Conservation (phyloP, 2,888 invertebrate genomes). For the Morpho achilles region DNA sequence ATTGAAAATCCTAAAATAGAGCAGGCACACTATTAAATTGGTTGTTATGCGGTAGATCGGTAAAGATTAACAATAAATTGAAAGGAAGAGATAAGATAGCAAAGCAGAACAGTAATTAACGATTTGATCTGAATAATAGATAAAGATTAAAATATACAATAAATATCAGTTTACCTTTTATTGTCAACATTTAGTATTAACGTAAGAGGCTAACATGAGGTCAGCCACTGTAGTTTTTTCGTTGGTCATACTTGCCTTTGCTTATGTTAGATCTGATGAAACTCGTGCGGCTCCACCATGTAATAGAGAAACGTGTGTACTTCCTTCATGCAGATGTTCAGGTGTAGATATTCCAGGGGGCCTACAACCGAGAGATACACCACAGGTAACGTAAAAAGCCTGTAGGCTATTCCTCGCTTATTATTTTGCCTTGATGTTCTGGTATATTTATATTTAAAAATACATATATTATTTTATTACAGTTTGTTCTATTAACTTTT, state of each 20-base stretch:
- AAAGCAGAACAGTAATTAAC: slow-evolving; percentile 3
- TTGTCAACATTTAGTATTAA: neutral
- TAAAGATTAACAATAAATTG: too few species aligned
- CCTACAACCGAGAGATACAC: slow-evolving; percentile 47
- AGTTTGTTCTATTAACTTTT: slow-evolving; percentile 84
- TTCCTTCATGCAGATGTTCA: slow-evolving; percentile 69
- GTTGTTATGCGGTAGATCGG: too few species aligned
- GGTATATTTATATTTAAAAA: neutral
- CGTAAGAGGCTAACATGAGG: slow-evolving; percentile 23
- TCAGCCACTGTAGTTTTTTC: slow-evolving; percentile 4
- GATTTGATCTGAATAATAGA: slow-evolving; percentile 3
- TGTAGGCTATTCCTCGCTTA: too few species aligned
- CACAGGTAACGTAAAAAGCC: slow-evolving; percentile 51
- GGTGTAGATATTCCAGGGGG: slow-evolving; percentile 52
- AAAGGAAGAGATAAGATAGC: slow-evolving; percentile 6
- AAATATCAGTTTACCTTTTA: slow-evolving; percentile 4
- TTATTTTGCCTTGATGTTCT: neutral
- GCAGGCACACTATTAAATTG: too few species aligned
- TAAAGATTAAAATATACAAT: slow-evolving; percentile 6
- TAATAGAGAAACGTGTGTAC: slow-evolving; percentile 45
- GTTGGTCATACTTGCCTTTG: slow-evolving; percentile 9
- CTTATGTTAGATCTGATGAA: slow-evolving; percentile 17
- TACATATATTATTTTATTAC: slow-evolving; percentile 31
- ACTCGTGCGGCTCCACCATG: slow-evolving; percentile 38
- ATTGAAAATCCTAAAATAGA: too few species aligned